Evolutionary conservation across 1,140 invertebrate species (phyloP).

Genomic region (Zaprionus ghesquierei): DNA sequence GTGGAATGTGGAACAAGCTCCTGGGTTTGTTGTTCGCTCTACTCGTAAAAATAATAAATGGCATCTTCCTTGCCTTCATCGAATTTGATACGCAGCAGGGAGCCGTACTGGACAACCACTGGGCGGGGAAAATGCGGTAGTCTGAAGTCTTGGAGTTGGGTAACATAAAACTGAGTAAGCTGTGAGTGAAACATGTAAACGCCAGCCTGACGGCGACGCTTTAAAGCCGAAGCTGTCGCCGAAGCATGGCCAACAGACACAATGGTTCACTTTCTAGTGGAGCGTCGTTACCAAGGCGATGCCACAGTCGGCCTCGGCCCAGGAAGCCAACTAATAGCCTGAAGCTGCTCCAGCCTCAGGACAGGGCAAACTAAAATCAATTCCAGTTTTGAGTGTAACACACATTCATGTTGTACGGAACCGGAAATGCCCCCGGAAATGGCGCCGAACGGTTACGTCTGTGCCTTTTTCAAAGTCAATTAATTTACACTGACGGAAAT

Average conservation of each 20-base stretch:
- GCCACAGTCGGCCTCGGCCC: conserved; percentile 2
- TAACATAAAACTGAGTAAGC: conserved; percentile 59
- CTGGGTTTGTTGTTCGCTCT: conserved; percentile 33
- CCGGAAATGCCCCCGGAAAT: conserved; percentile 54
- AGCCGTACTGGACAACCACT: background rate
- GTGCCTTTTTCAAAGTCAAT: conserved; percentile 38
- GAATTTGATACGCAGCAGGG: conserved; percentile 66
- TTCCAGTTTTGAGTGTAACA: conserved; percentile 53
- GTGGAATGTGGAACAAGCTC: conserved; percentile 12
- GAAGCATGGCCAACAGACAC: conserved; percentile 5
- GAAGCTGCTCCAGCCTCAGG: conserved; percentile 9
- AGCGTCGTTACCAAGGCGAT: conserved; percentile 34
- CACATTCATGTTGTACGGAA: conserved; percentile 30
- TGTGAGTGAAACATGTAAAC: conserved; percentile 61
- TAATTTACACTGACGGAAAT: conserved; percentile 49
- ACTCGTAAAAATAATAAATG: conserved; percentile 79
- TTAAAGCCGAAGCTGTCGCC: conserved; percentile 55
- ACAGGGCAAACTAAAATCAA: conserved; percentile 61
- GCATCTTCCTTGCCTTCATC: conserved; percentile 54
- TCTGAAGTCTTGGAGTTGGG: conserved; percentile 8
- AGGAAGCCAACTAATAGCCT: conserved; percentile 61
- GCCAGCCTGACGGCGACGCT: conserved; percentile 16
- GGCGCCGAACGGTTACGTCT: background rate
- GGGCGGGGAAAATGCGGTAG: background rate
- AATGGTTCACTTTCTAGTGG: background rate